phyloP scores from a whole-genome alignment of 2,113 vertebrate species.

The Poeciliopsis turrubarensis region DNA sequence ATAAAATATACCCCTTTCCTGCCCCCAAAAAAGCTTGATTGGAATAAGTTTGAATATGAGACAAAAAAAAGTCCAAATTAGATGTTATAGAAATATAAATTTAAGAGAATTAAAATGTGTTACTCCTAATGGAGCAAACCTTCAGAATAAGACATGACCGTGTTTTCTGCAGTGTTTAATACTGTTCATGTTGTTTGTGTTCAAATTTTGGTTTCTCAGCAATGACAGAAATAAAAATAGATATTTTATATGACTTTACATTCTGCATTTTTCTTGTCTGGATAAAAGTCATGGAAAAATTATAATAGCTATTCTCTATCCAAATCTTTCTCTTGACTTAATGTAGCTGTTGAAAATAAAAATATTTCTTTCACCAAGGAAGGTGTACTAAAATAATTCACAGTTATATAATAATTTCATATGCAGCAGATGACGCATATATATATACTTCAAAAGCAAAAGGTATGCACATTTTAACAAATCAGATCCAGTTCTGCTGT shows the following conservation, averaged over 20 bases:
- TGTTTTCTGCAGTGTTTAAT: background rate
- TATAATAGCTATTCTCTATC: background rate
- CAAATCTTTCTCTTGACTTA: background rate
- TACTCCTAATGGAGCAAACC: background rate
- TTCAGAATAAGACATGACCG: background rate
- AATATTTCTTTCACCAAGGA: background rate
- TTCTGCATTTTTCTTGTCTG: background rate
- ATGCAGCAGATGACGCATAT: too few relatives aligned
- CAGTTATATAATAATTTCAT: background rate
- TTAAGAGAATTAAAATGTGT: background rate
- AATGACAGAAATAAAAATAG: too few relatives aligned
- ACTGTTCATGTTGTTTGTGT: too few relatives aligned
- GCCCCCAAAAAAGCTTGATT: background rate
- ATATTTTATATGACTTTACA: background rate
- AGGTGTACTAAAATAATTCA: background rate
- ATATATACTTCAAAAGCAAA: background rate
- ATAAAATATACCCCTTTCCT: background rate
- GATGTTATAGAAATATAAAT: background rate
- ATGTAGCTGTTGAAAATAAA: background rate
- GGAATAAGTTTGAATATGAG: background rate
- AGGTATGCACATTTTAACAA: constrained; percentile 47
- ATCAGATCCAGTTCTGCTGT: constrained; percentile 50
- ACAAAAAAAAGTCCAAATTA: background rate
- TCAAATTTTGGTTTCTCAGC: too few relatives aligned
- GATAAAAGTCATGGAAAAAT: constrained; percentile 6